phyloP scores from a whole-genome alignment of 92 coral and sea anemone genomes.

The Bergia puertoricense region DNA sequence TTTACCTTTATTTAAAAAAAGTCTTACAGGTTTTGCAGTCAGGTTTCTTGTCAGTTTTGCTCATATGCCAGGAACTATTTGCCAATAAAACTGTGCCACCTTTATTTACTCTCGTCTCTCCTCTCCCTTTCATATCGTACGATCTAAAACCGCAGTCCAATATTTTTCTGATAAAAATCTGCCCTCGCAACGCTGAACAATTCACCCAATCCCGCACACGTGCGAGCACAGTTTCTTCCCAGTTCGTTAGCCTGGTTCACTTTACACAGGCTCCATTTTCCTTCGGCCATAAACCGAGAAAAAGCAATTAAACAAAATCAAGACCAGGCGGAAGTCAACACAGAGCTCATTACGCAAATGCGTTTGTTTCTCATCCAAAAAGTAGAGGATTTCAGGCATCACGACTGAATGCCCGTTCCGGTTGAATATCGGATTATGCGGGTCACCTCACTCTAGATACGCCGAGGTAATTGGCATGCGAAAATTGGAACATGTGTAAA shows the following conservation, averaged over 20 bases:
- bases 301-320: constrained; percentile 17
- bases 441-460: constrained; percentile 13
- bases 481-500: constrained; percentile 33
- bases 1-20: not conserved
- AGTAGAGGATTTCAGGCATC: constrained; percentile 18
- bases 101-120: not conserved
- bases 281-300: constrained; percentile 8
- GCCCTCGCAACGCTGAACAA: not conserved
- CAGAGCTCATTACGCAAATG: constrained; percentile 28
- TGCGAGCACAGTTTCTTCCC: not conserved
- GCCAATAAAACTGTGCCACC: not conserved
- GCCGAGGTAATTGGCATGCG: constrained; percentile 33
- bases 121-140: not conserved
- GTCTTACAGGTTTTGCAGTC: not conserved
- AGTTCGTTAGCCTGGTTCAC: not conserved
- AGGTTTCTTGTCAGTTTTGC: not conserved
- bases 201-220: not conserved
- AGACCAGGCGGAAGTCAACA: constrained; percentile 35
- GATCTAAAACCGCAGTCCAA: constrained; percentile 26
- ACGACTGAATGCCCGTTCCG: constrained; percentile 24
- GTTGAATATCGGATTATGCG: constrained; percentile 32
- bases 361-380: constrained; percentile 38
- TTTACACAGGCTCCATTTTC: constrained; percentile 5
- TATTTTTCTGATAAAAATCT: not conserved
- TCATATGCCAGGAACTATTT: not conserved